Evolutionary conservation across 1,140 invertebrate species (phyloP).

Genomic region (Drosophila mauritiana): DNA sequence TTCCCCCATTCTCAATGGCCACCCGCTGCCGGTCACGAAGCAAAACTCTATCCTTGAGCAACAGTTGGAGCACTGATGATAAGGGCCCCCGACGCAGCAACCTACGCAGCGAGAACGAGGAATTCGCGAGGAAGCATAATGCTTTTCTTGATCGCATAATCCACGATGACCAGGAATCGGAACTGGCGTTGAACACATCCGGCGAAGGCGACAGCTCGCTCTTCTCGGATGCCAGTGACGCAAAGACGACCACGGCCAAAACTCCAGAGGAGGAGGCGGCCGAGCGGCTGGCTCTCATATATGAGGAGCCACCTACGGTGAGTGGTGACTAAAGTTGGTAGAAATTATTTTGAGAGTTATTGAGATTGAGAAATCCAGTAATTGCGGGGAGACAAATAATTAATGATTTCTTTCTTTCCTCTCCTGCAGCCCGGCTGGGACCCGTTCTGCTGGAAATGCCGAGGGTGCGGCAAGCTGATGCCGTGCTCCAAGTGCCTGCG

Average conservation of each 20-base stretch:
- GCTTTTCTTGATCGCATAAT: constrained; percentile 85
- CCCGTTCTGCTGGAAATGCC: constrained; percentile 95
- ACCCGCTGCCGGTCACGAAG: constrained; percentile 42
- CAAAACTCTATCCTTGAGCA: constrained; percentile 54
- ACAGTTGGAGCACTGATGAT: constrained; percentile 51
- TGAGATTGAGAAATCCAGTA: background rate
- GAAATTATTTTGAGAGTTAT: background rate
- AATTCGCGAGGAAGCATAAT: constrained; percentile 86
- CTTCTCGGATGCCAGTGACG: constrained; percentile 48
- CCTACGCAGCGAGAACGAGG: constrained; percentile 87
- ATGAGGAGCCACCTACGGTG: constrained; percentile 65
- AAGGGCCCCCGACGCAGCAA: constrained; percentile 47
- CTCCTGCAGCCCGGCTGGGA: constrained; percentile 86
- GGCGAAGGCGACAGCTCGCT: constrained; percentile 32
- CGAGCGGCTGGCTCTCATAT: constrained; percentile 50
- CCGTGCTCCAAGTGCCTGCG: constrained; percentile 94
- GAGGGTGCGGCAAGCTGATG: constrained; percentile 87
- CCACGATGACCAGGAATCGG: constrained; percentile 41
- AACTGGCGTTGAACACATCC: background rate
- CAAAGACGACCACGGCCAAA: constrained; percentile 9
- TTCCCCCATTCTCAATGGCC: background rate
- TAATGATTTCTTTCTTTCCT: background rate
- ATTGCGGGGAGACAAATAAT: background rate
- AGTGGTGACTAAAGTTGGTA: constrained; percentile 3
- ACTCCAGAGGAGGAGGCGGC: constrained; percentile 35